Evolutionary conservation across 2,797 vertebrate species (phyloP), one percentile per base, ranked within the genome.

Genomic region (Diglossa cyanea): DNA sequence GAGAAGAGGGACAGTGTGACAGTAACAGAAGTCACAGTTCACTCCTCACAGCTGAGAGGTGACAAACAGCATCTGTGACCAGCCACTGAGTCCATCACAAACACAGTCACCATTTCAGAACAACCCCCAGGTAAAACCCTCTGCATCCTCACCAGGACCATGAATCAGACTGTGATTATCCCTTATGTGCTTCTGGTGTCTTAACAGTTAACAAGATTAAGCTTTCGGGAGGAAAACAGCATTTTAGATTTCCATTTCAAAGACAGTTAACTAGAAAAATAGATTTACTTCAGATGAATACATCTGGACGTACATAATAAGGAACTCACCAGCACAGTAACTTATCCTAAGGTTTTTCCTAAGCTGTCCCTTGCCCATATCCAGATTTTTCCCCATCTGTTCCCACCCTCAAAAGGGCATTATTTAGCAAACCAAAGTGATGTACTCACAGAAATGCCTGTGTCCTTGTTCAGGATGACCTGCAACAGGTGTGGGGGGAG

Each of bases 391-490:
- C 26, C 74, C 63, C 37, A 58, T 11, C 71, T 51, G 11, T 53
- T 90, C 42, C 48, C n/a, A 40, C 8, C 13, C 47, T 66, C 44
- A 21, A 24, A 21, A 25, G n/a, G 47, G 26, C 15, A 17, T 24
- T n/a, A 55, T 5, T 45, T 19, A 78, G 37, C 66, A 73, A 33
- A 82, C 4, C 5, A 65, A 44, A 18, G 6, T 3, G 2, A 23
- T 3, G n/a, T 77, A 99, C 99, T 99, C 97, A 99, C 99, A 45
- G 99, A 99, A 94, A 99, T 96, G 8, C 99, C 98, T 0, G 99
- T 99, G 98, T 99, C 99, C 98, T 99, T 99, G 95, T 99, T 99
- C 82, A 99, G 98, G 96, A 99, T 98, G 95, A 99, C 99, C 96
- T 99, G 99, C 57, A 99, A 97, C 90, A 99, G 98, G 93, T 99